phyloP scores from a whole-genome alignment of 2,888 invertebrate species.

The Leptopilina syphax region DNA sequence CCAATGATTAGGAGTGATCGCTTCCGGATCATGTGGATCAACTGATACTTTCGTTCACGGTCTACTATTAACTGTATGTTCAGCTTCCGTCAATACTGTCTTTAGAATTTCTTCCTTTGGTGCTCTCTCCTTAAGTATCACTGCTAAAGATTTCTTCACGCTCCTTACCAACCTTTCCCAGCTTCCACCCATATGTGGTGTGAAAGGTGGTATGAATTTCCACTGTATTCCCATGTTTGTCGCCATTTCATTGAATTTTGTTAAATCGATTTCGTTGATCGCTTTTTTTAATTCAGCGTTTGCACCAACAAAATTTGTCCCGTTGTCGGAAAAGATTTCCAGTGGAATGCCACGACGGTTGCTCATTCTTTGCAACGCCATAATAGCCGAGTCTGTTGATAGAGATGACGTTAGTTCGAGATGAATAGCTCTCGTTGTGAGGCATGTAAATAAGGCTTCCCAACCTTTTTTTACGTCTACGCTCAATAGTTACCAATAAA shows the following conservation, averaged over 20 bases:
- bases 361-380: conserved; percentile 51
- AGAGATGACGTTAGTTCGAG: conserved; percentile 52
- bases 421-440: conserved; percentile 55
- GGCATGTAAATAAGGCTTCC: conserved; percentile 57
- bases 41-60: conserved; percentile 61
- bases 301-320: conserved; percentile 53
- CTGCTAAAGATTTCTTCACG: conserved; percentile 48
- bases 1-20: conserved; percentile 66
- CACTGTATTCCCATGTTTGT: conserved; percentile 51
- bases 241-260: no score
- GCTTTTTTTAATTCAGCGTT: conserved; percentile 39
- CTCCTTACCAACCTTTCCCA: no score
- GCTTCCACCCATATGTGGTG: no score
- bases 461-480: no score
- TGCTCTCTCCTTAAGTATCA: no score
- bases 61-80: conserved; percentile 53
- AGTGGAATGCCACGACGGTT: conserved; percentile 44
- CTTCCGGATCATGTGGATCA: conserved; percentile 59
- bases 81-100: no score
- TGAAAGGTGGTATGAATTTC: conserved; percentile 58
- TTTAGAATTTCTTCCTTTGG: no score
- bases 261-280: neutral
- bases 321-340: conserved; percentile 54
- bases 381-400: conserved; percentile 50
- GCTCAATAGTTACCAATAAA: no score